phyloP scores from a whole-genome alignment of 2,113 vertebrate genomes.

The Pseudois nayaur region DNA sequence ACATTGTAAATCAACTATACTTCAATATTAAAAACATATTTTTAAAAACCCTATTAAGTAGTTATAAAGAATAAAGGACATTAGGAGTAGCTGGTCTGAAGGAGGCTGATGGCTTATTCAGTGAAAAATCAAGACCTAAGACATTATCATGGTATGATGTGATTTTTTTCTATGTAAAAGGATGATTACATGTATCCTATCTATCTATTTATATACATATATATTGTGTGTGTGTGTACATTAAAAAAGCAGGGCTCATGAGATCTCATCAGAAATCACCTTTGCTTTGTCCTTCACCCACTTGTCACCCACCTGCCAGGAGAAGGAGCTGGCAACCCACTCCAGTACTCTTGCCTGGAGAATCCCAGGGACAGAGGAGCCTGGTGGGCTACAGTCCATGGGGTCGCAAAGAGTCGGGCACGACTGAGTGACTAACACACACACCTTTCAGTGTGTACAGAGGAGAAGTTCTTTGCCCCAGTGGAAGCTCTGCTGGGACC shows the following conservation, averaged over 20 bases:
- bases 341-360: not conserved
- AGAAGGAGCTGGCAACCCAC: not conserved
- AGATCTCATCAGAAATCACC: not conserved
- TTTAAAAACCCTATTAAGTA: accelerated
- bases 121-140: not conserved
- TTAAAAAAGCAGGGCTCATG: not conserved
- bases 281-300: not conserved
- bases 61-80: not conserved
- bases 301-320: not conserved
- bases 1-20: not conserved
- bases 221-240: not conserved
- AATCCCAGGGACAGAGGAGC: not conserved
- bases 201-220: not conserved
- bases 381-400: not conserved
- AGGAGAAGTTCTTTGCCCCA: not conserved
- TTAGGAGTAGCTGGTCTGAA: not conserved
- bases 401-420: not conserved
- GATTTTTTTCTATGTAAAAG: not conserved
- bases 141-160: not conserved
- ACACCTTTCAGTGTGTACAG: not conserved
- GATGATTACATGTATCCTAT: not conserved
- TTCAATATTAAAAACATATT: not conserved
- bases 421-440: not conserved
- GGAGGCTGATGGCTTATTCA: not conserved
- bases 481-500: not conserved